Base-by-base conservation (phyloP, 2,888 invertebrate genomes). In the Caenorhabditis sp. region DNA sequence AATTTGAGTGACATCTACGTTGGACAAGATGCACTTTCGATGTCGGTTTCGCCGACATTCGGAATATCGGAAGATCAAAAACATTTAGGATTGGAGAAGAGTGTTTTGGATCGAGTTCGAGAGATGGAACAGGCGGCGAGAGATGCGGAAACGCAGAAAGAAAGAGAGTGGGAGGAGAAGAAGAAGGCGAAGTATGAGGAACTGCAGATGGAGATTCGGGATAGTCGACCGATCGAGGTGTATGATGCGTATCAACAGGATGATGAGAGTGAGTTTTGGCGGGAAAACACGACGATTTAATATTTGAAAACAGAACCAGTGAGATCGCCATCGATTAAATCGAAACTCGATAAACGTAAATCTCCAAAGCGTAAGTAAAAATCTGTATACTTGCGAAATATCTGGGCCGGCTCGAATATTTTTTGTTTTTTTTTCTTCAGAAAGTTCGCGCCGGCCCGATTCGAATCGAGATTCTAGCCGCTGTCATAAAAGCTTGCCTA, bases 11-110 rank as follows among this genome's bases (percentile, higher is more conserved):
- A 65, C 6, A 65, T 73, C 43, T 73, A 73, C 36, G 58, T 73
- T n/a, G 73, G 73, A 53, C 66, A 60, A 43, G 69, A 73, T 5
- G 73, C 73, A 3, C 19, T 73, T 24, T 69, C 60, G 36, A 64
- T 69, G 10, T 73, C 73, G 2, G 49, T 69, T 10, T 58, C 66
- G 12, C 66, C 74, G n/a, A 61, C 51, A 24, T 69, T 66, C 51
- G 60, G 61, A 17, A 26, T 57, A 26, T 50, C 59, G 17, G 55
- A 21, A 24, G 58, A 66, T 27, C 62, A 69, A 23, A 61, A 73
- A 55, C 62, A 62, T 19, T 54, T 72, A 36, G 65, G 68, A 37
- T 51, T 73, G n/a, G 73, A 66, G 58, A 69, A 66, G 43, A 65
- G 62, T 53, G 73, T 73, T 17, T 50, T 55, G 23, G 62, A 66